phyloP scores from a whole-genome alignment of 2,113 vertebrate genomes.

The Neopipo cinnamomea region DNA sequence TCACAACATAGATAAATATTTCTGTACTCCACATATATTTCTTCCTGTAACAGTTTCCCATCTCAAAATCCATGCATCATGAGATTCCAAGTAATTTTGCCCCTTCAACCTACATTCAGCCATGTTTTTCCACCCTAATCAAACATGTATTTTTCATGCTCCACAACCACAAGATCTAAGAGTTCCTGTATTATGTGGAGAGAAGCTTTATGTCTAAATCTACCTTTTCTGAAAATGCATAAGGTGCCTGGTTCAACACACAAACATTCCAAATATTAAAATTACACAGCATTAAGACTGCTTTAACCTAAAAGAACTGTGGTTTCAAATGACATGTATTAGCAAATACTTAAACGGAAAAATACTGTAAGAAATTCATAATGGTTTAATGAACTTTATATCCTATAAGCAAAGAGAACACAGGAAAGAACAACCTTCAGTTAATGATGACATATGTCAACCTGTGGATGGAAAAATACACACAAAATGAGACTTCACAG shows the following conservation, averaged over 20 bases:
- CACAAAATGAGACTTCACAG: background rate
- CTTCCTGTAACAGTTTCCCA: background rate
- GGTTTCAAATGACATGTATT: background rate
- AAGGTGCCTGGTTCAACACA: background rate
- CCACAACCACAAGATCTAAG: background rate
- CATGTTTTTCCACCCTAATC: background rate
- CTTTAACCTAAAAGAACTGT: background rate
- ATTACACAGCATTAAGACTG: background rate
- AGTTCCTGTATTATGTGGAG: background rate
- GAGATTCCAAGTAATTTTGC: conserved; percentile 19
- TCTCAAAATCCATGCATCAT: background rate
- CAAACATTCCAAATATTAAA: background rate
- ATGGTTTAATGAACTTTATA: background rate
- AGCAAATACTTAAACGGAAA: background rate
- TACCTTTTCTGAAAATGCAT: background rate
- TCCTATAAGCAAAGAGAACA: background rate
- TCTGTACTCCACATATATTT: background rate
- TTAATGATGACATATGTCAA: background rate
- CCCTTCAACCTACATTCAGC: background rate
- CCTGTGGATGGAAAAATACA: conserved; percentile 12
- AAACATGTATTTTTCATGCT: background rate
- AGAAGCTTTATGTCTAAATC: background rate
- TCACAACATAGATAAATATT: background rate
- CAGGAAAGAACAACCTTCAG: background rate
- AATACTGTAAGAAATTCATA: background rate